Evolutionary conservation across 1,140 invertebrate genomes (phyloP).

Genomic region (Hetaerina americana): DNA sequence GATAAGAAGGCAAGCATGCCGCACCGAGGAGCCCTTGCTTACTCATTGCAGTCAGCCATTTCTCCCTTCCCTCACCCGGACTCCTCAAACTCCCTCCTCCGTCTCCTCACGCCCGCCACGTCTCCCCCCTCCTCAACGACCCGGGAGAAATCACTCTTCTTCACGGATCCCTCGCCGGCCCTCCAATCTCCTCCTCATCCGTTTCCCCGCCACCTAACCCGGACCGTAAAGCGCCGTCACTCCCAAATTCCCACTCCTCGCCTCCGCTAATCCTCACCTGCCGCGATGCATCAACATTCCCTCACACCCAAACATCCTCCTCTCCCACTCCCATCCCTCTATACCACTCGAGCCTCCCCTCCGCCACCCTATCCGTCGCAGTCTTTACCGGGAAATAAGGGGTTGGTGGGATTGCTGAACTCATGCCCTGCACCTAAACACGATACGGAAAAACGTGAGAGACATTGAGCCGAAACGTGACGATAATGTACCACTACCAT

Average conservation of each 20-base stretch:
- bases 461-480: too few species aligned
- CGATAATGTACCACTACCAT: too few species aligned
- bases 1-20: too few species aligned
- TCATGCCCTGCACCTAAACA: background rate
- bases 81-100: background rate
- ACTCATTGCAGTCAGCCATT: too few species aligned
- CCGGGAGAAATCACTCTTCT: background rate
- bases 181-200: background rate
- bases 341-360: background rate
- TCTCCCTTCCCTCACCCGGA: too few species aligned
- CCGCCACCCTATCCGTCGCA: too few species aligned
- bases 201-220: background rate
- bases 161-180: background rate
- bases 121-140: background rate
- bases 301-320: background rate
- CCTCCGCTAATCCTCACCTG: background rate
- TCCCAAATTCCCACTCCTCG: background rate
- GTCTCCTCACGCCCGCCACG: background rate
- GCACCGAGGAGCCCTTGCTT: too few species aligned
- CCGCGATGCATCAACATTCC: background rate
- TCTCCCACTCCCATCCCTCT: too few species aligned
- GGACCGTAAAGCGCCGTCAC: too few species aligned
- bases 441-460: background rate
- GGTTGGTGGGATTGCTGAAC: too few species aligned
- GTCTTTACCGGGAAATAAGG: too few species aligned